Evolutionary conservation across 1,140 invertebrate genomes (phyloP), one percentile per base, ranked within the genome.

Genomic region (Aphis gossypii): DNA sequence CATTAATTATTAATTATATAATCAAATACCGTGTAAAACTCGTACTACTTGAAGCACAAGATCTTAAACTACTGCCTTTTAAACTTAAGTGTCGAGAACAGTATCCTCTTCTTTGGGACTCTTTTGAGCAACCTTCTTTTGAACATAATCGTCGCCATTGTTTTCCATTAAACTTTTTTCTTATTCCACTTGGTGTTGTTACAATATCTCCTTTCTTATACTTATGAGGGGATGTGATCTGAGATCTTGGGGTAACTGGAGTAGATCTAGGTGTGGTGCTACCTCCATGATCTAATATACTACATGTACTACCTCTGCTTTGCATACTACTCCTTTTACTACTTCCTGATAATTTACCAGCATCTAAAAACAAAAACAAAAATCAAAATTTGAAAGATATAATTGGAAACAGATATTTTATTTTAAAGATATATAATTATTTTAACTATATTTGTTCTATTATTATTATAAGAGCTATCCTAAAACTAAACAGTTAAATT

Each of bases 141-240:
- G 98, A 99, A 95, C 98, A 99, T 82, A 99, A 96, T 94, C 99
- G 96, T 94, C 99, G 96, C 99, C 99, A 99, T 95, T 99, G 99
- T 96, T 99, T 99, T 11, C 99, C 99, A 96, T 99, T 99, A 95
- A 99, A 99, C 96, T 99, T 99, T 96, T 99, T 99, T 8, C 99
- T 96, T 94, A 99, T 99, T 94, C 99, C 99, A 95, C 98, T 99
- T 87, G 98, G 98, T 88, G 98, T 99, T 51, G 98, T 97, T 56
- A 99, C 98, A 94, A 99, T 98, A 95, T 99, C 99, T 94, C 99
- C 99, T 96, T 99, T 99, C 96, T 99, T 99, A 96, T 99, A 99
- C 95, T 99, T 99, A 95, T 98, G 98, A 95, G 98, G 98, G 94
- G 98, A 98, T 94, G 98, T 97, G 95, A 98, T 97, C 96, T 98